Evolutionary conservation across 2,113 vertebrate genomes (phyloP), one percentile per base, ranked within the genome.

Genomic region (Forbesichthys papilliferus): DNA sequence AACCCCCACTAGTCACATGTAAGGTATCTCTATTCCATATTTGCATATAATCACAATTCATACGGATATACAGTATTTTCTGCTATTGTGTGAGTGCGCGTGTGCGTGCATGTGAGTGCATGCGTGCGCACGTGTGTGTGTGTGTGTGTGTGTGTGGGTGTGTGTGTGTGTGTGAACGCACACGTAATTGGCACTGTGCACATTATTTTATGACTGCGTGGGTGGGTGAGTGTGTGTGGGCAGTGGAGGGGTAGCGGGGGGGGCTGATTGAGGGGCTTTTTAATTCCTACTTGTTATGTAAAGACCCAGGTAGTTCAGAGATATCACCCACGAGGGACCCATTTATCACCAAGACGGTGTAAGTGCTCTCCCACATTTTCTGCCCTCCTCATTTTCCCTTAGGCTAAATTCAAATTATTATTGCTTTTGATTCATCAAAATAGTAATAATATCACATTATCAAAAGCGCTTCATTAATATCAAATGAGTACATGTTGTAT

Each of bases 321-420:
- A 67, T 68, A 78, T 82, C 79, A 78, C 52, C 61, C 82, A 71
- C 71, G 68, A 56, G 74, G 77, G 87, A 77, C 74, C 66, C 73
- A 74, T 85, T 81, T 56, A 82, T 90, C 83, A 82, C 72, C 49
- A 68, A 75, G 69, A 84, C 84, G 78, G 84, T 54, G 87, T 78
- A 71, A 75, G 51, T 68, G 70, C 78, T 80, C 74, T 52, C 82
- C 57, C 80, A 67, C 54, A 74, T 76, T 74, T 54, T 73, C 70
- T 68, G 66, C 66, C 42, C 58, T 49, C 69, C 34, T 47, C 16
- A 20, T 12, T 59, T 69, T 78, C 84, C 81, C 83, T 78, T 74
- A 68, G 81, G 82, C 76, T 84, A 75, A 78, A 87, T 86, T 85
- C 77, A 78, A 74, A 62, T 76, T 82, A 76, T 75, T 87, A 42